These are phyloP conservation scores for Falcaria lacertinaria DNA, from an alignment of 2,888 invertebrate species.

Conservation along the genomic window DNA sequence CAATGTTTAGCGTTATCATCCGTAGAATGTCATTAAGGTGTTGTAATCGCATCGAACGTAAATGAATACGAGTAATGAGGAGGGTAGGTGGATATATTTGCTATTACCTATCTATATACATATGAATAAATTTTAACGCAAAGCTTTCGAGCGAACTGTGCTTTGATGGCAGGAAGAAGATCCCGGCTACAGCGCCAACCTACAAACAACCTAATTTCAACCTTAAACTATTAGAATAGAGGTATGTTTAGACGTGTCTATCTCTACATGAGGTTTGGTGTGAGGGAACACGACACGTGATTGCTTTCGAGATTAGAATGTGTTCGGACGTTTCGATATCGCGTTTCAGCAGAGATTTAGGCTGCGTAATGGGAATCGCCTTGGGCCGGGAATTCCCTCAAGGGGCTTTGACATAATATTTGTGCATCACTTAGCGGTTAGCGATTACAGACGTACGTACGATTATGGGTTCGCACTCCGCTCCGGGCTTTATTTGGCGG, in stretches of 20 bases:
- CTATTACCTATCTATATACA: background rate
- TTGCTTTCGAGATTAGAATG: conserved; percentile 35
- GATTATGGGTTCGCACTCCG: no score
- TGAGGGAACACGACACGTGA: conserved; percentile 30
- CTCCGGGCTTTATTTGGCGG: no score
- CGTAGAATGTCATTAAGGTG: no score
- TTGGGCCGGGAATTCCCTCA: background rate
- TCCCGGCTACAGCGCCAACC: conserved; percentile 1
- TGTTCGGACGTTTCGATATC: conserved; percentile 24
- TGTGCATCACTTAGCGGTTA: no score
- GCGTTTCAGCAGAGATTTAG: conserved; percentile 9
- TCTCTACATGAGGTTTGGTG: conserved; percentile 11
- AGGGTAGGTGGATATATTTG: no score
- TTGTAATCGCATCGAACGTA: no score
- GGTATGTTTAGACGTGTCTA: background rate
- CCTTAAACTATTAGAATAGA: background rate
- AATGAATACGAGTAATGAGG: no score
- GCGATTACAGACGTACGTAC: no score
- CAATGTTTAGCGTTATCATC: no score
- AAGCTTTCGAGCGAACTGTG: conserved; percentile 10
- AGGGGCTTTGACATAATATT: background rate
- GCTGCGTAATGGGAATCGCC: background rate
- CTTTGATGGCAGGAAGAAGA: conserved; percentile 32
- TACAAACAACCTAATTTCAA: background rate
- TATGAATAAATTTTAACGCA: conserved; percentile 14